Evolutionary conservation across 2,113 vertebrate genomes (phyloP), one percentile per base, ranked within the genome.

Genomic region (Varanus salvator): DNA sequence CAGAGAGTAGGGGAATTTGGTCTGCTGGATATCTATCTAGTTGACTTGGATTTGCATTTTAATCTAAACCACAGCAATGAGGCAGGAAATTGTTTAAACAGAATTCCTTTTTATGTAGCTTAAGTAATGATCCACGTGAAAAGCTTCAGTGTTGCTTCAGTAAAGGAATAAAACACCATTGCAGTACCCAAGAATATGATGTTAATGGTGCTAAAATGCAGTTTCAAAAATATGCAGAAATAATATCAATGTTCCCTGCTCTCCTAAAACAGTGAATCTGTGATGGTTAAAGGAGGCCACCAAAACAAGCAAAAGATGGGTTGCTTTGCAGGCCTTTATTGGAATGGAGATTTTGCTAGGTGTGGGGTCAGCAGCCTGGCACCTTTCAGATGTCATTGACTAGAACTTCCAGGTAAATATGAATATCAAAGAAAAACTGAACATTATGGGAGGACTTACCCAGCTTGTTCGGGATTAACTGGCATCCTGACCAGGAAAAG

Each of bases 41-140:
- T 54, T n/a, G 72, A 17, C 14, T 89, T 91, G 72, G n/a, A 84
- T 85, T 50, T 94, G 85, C 87, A 92, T 57, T 17, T 48, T 68
- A 92, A 38, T 29, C 91, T 80, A 89, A 54, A 11, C 15, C 54
- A 31, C 72, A 75, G n/a, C 15, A 38, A 75, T 19, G 23, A 66
- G 90, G n/a, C 0, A 76, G 17, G 15, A 60, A n/a, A 8, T 83
- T 19, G 84, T 6, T 88, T 84, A 50, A 77, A 64, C 31, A 85
- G 74, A 0, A 19, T 92, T 92, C 83, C 1, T 64, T 91, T 93
- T 85, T 77, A 15, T 31, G 31, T 17, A 82, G 12, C 15, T 17
- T 3, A 74, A 54, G 44, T 6, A 66, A 44, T 81, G 6, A 0
- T 86, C 57, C 89, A 27, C 29, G 84, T 0, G 0, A 85, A 23